Evolutionary conservation across 2,113 vertebrate genomes (phyloP).

Genomic region (Psophia crepitans): DNA sequence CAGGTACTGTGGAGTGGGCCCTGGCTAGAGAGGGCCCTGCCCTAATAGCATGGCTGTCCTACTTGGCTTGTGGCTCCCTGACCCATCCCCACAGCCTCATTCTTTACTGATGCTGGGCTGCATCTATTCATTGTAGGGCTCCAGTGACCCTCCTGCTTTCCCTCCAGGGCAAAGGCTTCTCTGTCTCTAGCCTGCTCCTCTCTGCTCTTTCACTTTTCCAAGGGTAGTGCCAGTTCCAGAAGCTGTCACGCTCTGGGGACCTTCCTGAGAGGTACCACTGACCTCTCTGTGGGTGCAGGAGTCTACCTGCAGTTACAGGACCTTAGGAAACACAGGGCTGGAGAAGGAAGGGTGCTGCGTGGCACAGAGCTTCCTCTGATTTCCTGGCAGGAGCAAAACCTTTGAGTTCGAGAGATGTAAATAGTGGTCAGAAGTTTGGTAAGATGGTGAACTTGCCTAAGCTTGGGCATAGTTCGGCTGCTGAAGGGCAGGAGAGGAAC

Average conservation of each 20-base stretch:
- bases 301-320: neutral
- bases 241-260: fast-evolving
- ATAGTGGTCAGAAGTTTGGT: neutral
- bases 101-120: neutral
- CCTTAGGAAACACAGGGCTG: neutral
- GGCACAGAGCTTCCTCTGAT: neutral
- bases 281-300: neutral
- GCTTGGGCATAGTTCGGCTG: neutral
- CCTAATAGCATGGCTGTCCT: fast-evolving
- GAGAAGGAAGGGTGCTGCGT: neutral
- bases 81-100: neutral
- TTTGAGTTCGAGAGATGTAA: neutral
- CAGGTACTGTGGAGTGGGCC: neutral
- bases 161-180: neutral
- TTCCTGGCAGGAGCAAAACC: neutral
- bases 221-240: neutral
- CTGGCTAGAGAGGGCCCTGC: neutral
- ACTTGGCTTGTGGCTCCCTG: neutral
- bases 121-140: neutral
- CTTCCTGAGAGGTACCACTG: neutral
- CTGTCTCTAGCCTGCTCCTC: neutral
- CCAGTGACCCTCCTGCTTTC: neutral
- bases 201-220: neutral
- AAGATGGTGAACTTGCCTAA: neutral
- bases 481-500: neutral